Conservation (phyloP, 2,797 vertebrate genomes). For the Trematomus bernacchii region DNA sequence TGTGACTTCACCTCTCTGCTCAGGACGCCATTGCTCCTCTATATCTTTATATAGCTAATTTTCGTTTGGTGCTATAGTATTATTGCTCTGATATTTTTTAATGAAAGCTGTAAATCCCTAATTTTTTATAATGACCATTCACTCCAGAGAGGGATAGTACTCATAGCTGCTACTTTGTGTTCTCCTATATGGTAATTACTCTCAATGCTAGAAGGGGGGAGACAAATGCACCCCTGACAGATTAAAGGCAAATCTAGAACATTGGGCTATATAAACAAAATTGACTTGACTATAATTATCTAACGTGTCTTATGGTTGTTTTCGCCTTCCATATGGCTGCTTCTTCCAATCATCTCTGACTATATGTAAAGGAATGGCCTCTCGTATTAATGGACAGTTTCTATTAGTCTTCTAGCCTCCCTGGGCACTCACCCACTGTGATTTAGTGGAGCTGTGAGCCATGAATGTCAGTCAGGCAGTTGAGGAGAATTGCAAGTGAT, state of each 20-base stretch:
- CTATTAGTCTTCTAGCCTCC: conserved; percentile 60
- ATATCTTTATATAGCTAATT: too few species aligned
- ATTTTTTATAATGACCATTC: too few species aligned
- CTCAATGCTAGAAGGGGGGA: too few species aligned
- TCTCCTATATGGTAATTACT: too few species aligned
- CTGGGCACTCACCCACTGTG: conserved; percentile 55
- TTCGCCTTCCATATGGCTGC: conserved; percentile 3
- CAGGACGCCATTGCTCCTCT: too few species aligned
- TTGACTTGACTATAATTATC: conserved; percentile 22
- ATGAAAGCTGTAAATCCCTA: too few species aligned
- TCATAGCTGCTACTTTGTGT: too few species aligned
- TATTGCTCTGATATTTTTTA: too few species aligned
- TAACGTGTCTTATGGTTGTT: conserved; percentile 13
- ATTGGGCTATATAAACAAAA: neutral
- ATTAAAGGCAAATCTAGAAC: neutral
- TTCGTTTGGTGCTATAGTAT: too few species aligned
- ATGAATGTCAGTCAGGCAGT: conserved; percentile 72
- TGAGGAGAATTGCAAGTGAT: conserved; percentile 60
- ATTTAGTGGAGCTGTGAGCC: conserved; percentile 65
- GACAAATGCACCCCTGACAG: too few species aligned
- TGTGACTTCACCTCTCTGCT: too few species aligned
- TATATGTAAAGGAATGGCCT: conserved; percentile 50
- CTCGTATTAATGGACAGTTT: conserved; percentile 66
- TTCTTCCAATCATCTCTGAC: conserved; percentile 58
- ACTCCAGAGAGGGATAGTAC: too few species aligned